These are phyloP conservation scores for Noctua comes DNA, from an alignment of 2,888 invertebrate species.

Conservation along the genomic window DNA sequence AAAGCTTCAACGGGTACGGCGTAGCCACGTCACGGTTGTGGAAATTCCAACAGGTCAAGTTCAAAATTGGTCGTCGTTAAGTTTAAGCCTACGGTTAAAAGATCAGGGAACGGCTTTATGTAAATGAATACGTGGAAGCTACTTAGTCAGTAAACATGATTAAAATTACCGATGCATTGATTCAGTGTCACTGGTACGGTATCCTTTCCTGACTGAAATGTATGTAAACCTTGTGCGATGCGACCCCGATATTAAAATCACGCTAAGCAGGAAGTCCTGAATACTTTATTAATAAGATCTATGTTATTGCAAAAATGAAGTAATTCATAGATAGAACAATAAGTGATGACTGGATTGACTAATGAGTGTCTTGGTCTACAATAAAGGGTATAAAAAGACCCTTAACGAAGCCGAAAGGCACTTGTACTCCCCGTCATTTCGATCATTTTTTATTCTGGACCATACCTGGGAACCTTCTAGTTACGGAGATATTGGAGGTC, in stretches of 20 bases:
- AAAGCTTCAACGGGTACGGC: too few relatives aligned
- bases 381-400: too few relatives aligned
- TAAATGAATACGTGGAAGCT: neutral
- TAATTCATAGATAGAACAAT: neutral
- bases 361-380: neutral
- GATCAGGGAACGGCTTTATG: neutral
- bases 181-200: conserved; percentile 22
- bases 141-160: conserved; percentile 7
- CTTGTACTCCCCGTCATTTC: too few relatives aligned
- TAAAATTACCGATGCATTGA: conserved; percentile 10
- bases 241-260: conserved; percentile 14
- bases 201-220: conserved; percentile 20
- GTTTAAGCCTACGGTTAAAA: too few relatives aligned
- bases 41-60: neutral
- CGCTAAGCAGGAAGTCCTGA: conserved; percentile 15
- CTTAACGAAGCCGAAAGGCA: too few relatives aligned
- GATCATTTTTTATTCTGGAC: too few relatives aligned
- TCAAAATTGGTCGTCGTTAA: neutral
- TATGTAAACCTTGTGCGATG: conserved; percentile 27
- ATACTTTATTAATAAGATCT: neutral
- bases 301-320: neutral
- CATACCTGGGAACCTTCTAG: too few relatives aligned
- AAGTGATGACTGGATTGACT: neutral
- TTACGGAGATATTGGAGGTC: too few relatives aligned
- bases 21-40: neutral